Conservation (phyloP, 2,113 vertebrate species). For the Neopipo cinnamomea region DNA sequence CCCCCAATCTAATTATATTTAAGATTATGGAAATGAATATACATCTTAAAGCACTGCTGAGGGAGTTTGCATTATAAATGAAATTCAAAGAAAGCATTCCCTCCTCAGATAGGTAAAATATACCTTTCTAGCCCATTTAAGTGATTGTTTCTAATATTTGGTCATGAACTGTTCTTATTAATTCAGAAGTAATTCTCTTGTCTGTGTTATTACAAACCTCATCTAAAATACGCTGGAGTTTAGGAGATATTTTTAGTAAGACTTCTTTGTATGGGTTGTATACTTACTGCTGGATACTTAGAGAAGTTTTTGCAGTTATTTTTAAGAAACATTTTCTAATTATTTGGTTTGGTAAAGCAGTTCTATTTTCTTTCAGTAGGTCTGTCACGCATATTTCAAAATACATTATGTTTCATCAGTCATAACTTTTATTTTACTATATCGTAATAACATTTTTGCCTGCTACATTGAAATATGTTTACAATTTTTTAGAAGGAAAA, state of each 20-base stretch:
- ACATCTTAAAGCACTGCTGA: not conserved
- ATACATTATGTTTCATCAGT: not conserved
- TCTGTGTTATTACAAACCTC: not conserved
- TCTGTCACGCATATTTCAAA: not conserved
- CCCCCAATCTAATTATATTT: not conserved
- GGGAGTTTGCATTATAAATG: not conserved
- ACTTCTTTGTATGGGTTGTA: not conserved
- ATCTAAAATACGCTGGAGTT: not conserved
- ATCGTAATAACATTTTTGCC: not conserved
- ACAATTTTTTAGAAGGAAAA: slow-evolving; percentile 83
- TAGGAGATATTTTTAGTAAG: not conserved
- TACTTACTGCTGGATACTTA: not conserved
- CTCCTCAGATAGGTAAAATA: not conserved
- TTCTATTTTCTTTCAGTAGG: not conserved
- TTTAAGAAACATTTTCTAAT: not conserved
- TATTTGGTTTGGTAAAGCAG: not conserved
- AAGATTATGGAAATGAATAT: not conserved
- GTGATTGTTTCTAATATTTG: not conserved
- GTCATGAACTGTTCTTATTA: not conserved
- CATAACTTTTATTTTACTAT: not conserved
- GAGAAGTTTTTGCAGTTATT: not conserved
- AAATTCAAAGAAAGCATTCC: too few species aligned
- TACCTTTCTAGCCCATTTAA: not conserved
- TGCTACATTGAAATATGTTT: slow-evolving; percentile 49
- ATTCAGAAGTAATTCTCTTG: not conserved